Conservation (phyloP, 2,797 vertebrate genomes). For the Potorous gilbertii region DNA sequence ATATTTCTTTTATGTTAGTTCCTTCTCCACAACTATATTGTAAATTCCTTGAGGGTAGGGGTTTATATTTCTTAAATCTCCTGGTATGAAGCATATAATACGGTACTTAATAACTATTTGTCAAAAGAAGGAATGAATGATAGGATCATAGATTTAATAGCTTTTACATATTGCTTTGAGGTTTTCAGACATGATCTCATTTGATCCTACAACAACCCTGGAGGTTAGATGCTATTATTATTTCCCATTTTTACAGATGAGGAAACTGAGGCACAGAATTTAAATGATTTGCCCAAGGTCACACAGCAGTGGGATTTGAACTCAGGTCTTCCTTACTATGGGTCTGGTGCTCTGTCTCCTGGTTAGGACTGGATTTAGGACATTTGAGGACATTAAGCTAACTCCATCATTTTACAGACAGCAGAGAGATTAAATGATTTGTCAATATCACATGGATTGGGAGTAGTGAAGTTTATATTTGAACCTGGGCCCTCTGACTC, state of each 20-base stretch:
- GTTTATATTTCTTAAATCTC: conserved; percentile 1
- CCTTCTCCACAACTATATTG: conserved; percentile 6
- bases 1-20: background rate
- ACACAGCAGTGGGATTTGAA: background rate
- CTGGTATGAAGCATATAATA: background rate
- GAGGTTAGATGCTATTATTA: background rate
- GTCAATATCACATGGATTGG: background rate
- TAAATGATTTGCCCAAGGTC: background rate
- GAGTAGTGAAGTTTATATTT: background rate
- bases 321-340: background rate
- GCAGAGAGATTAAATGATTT: background rate
- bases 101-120: background rate
- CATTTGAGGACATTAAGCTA: background rate
- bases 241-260: background rate
- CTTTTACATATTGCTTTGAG: background rate
- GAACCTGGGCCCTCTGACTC: background rate
- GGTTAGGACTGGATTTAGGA: background rate
- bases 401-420: background rate
- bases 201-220: background rate
- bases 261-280: background rate
- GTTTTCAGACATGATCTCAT: background rate
- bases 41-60: conserved; percentile 8
- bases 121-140: background rate
- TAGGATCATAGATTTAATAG: background rate
- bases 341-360: background rate